Evolutionary conservation across 2,113 vertebrate species (phyloP).

Genomic region (Aramus guarauna): DNA sequence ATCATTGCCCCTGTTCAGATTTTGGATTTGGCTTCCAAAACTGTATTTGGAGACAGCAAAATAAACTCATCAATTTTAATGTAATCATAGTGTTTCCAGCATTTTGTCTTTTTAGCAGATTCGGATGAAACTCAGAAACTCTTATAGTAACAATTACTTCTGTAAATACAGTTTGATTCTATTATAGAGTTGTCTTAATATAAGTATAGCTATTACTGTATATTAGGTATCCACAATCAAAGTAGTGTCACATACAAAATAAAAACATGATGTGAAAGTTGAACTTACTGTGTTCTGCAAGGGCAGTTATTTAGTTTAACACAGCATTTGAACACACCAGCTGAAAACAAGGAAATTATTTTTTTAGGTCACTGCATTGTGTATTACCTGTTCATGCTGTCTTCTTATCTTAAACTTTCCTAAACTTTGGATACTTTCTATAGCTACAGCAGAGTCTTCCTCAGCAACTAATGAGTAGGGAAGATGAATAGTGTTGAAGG

Average conservation of each 20-base stretch:
- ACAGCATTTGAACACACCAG: neutral
- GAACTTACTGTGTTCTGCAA: neutral
- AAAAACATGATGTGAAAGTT: neutral
- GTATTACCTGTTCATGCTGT: neutral
- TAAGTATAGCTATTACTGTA: neutral
- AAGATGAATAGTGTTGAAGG: neutral
- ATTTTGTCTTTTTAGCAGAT: neutral
- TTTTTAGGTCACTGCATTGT: neutral
- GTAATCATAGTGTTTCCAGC: neutral
- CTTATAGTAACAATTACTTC: neutral
- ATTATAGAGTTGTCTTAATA: neutral
- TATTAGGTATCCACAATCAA: neutral
- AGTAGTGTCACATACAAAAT: neutral
- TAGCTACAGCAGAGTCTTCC: neutral
- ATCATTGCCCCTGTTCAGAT: neutral
- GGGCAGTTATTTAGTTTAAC: neutral
- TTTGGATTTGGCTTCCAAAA: neutral
- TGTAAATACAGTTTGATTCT: neutral
- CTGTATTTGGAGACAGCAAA: neutral
- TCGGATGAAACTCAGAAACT: neutral
- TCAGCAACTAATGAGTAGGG: neutral
- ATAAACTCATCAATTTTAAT: neutral
- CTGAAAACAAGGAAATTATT: neutral
- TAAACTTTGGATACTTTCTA: neutral
- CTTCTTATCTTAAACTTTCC: neutral